Percentiles rank a stretch among this genome's conserved stretches.
These are phyloP conservation scores for Elysia crispata DNA, from an alignment of 2,888 invertebrate genomes.

Conservation along the genomic window DNA sequence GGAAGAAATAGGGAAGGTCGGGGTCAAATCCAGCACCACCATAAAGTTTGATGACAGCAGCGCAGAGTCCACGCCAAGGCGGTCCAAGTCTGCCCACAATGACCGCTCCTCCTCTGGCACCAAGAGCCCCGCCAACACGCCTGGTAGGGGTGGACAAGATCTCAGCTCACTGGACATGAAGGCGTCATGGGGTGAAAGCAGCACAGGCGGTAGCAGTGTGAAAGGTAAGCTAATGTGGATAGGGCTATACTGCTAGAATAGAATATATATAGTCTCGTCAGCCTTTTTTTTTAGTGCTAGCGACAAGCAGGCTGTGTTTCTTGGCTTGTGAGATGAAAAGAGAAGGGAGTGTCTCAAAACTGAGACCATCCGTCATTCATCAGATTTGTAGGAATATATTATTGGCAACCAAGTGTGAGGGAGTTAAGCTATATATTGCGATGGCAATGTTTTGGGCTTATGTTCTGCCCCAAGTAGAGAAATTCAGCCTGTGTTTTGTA, in stretches of 20 bases:
- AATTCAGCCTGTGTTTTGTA: too few species aligned
- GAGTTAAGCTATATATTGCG: too few species aligned
- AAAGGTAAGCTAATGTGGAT: constrained; percentile 39
- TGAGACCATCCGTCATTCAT: too few species aligned
- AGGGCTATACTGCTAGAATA: not conserved
- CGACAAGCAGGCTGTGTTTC: not conserved
- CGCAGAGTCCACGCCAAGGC: constrained; percentile 35
- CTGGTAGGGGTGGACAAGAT: constrained; percentile 26
- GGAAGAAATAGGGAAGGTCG: not conserved
- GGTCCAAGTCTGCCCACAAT: not conserved
- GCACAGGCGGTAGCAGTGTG: constrained; percentile 33
- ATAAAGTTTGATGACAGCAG: constrained; percentile 34
- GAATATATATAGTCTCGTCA: too few species aligned
- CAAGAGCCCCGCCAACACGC: constrained; percentile 5
- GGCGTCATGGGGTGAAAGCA: constrained; percentile 46
- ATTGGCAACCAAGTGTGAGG: too few species aligned
- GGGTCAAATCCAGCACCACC: constrained; percentile 9
- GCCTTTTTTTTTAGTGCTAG: not conserved
- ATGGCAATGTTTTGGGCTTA: too few species aligned
- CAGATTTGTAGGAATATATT: too few species aligned
- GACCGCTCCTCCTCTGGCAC: constrained; percentile 1
- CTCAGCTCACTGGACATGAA: constrained; percentile 47
- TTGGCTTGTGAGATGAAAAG: not conserved
- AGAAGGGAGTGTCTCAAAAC: too few species aligned
- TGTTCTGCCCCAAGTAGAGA: too few species aligned